These are phyloP conservation scores for Leptoclinus maculatus DNA, from an alignment of 2,797 vertebrate genomes.

Conservation along the genomic window DNA sequence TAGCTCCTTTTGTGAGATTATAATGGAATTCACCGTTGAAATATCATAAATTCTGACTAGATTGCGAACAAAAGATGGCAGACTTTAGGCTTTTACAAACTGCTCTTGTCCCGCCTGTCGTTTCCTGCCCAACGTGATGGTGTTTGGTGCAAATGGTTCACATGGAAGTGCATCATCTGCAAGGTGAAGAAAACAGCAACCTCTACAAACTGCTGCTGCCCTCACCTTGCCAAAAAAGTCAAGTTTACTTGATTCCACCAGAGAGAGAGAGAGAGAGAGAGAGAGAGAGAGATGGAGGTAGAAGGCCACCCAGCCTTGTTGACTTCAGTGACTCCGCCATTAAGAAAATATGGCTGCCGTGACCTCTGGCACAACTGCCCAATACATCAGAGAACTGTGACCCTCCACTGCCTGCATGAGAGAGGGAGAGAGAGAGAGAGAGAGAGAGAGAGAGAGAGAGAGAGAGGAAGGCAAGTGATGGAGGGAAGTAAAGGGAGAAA, in stretches of 20 bases:
- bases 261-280: neutral
- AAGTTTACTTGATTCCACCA: constrained; percentile 26
- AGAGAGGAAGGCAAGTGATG: constrained; percentile 31
- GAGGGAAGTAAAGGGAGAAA: constrained; percentile 52
- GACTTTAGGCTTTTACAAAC: neutral
- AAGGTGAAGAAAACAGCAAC: constrained; percentile 26
- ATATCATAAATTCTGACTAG: neutral
- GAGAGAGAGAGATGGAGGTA: constrained; percentile 17
- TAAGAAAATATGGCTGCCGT: constrained; percentile 78
- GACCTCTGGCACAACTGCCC: constrained; percentile 73
- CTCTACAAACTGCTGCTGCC: constrained; percentile 1
- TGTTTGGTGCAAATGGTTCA: neutral
- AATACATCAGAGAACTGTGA: constrained; percentile 73
- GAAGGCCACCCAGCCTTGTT: constrained; percentile 77
- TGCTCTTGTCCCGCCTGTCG: neutral
- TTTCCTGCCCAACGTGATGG: neutral
- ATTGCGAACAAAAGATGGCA: neutral
- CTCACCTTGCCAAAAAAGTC: constrained; percentile 11
- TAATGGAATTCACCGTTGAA: neutral
- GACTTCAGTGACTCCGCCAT: constrained; percentile 80
- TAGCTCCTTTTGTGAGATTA: constrained; percentile 3
- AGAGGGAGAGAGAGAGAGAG: neutral
- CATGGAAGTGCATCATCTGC: constrained; percentile 15
- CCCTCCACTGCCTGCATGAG: constrained; percentile 40
- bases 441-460: neutral